Conservation (phyloP, 2,113 vertebrate species). For the Butastur rufipennis region DNA sequence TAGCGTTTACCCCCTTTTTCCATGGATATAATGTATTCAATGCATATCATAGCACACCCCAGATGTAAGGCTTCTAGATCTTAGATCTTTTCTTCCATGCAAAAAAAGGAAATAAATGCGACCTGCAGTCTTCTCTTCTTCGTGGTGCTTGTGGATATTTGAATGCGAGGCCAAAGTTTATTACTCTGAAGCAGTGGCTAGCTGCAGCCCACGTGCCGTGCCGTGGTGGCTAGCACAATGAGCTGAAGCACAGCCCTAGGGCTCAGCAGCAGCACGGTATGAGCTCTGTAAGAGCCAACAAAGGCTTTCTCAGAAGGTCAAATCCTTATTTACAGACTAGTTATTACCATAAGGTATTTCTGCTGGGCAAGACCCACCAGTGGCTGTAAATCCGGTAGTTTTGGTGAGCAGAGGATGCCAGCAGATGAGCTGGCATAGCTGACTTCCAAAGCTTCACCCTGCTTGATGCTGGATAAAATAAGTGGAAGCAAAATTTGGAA, state of each 20-base stretch:
- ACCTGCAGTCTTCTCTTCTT: background rate
- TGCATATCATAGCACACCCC: rapidly evolving
- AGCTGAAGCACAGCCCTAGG: background rate
- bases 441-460: background rate
- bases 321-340: background rate
- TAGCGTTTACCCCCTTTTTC: background rate
- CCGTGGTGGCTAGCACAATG: background rate
- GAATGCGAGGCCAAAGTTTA: background rate
- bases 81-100: background rate
- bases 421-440: background rate
- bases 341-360: background rate
- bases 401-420: background rate
- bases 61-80: background rate
- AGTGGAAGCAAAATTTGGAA: background rate
- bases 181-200: background rate
- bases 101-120: background rate
- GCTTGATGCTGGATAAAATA: background rate
- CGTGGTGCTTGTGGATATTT: background rate
- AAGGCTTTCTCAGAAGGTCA: background rate
- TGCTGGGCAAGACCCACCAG: background rate
- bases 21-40: rapidly evolving
- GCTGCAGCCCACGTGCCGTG: background rate
- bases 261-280: background rate
- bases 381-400: background rate
- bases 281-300: background rate